phyloP scores from a whole-genome alignment of 2,113 vertebrate genomes.

The Crotalus tigris region DNA sequence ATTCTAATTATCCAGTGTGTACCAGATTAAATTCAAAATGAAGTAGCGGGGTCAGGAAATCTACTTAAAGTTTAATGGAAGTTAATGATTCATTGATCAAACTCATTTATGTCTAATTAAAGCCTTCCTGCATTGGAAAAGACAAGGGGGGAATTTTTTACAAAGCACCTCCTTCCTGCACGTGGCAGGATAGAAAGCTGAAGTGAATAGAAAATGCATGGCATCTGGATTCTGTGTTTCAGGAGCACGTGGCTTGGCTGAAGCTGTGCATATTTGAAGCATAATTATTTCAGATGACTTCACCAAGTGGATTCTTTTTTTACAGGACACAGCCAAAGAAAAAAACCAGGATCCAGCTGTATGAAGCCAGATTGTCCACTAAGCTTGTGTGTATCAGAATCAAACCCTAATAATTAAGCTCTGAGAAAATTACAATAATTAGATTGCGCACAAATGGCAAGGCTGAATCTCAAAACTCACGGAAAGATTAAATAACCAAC shows the following conservation, averaged over 20 bases:
- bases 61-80: constrained; percentile 75
- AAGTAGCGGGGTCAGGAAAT: constrained; percentile 68
- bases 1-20: constrained; percentile 69
- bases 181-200: constrained; percentile 3
- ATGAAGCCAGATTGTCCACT: constrained; percentile 2
- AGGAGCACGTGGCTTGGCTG: constrained; percentile 26
- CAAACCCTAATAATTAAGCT: background rate
- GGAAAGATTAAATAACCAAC: background rate
- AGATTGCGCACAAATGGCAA: background rate
- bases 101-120: constrained; percentile 78
- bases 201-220: constrained; percentile 41
- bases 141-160: constrained; percentile 46
- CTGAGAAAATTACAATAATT: background rate
- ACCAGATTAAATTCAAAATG: constrained; percentile 68
- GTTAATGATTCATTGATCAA: constrained; percentile 80
- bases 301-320: constrained; percentile 32
- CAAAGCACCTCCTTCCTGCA: background rate
- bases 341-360: constrained; percentile 36
- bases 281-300: constrained; percentile 50
- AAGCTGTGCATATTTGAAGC: constrained; percentile 27
- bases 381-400: background rate
- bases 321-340: constrained; percentile 28
- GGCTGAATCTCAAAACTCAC: background rate
- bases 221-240: constrained; percentile 37
- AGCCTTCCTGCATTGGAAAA: constrained; percentile 63